Evolutionary conservation across 2,888 invertebrate genomes (phyloP).

Genomic region (Erannis defoliaria): DNA sequence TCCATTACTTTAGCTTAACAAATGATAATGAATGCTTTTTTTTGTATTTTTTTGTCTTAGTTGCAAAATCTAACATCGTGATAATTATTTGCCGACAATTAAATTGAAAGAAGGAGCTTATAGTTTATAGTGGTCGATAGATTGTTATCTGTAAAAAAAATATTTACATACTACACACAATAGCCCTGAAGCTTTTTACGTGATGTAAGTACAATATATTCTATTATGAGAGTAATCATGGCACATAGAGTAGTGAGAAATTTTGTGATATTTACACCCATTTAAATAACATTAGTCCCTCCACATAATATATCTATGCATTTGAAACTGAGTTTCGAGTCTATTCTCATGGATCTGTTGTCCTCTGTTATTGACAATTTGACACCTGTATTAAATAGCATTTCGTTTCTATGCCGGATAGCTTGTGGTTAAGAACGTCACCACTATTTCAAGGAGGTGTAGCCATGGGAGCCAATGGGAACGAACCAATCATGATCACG

Average conservation of each 20-base stretch:
- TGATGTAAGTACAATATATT: slow-evolving; percentile 62
- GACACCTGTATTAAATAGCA: too few species aligned
- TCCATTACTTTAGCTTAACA: slow-evolving; percentile 67
- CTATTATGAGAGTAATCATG: slow-evolving; percentile 52
- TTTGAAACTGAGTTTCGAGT: neutral
- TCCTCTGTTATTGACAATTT: too few species aligned
- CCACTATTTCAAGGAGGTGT: neutral
- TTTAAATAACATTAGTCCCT: neutral
- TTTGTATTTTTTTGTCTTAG: slow-evolving; percentile 60
- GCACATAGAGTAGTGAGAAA: slow-evolving; percentile 60
- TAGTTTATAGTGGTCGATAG: slow-evolving; percentile 1
- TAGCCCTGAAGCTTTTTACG: slow-evolving; percentile 52
- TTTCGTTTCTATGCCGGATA: too few species aligned
- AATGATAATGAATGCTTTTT: slow-evolving; percentile 66
- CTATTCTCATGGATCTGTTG: too few species aligned
- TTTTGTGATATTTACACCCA: slow-evolving; percentile 30
- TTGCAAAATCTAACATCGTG: slow-evolving; percentile 64
- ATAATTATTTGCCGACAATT: slow-evolving; percentile 47
- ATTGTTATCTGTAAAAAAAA: neutral
- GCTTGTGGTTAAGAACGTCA: too few species aligned
- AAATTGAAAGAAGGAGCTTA: neutral
- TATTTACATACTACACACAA: neutral
- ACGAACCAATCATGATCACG: neutral
- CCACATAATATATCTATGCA: neutral
- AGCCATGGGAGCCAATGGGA: neutral